Base-by-base conservation (phyloP, 1,140 invertebrate species). In the Marisa cornuarietis region DNA sequence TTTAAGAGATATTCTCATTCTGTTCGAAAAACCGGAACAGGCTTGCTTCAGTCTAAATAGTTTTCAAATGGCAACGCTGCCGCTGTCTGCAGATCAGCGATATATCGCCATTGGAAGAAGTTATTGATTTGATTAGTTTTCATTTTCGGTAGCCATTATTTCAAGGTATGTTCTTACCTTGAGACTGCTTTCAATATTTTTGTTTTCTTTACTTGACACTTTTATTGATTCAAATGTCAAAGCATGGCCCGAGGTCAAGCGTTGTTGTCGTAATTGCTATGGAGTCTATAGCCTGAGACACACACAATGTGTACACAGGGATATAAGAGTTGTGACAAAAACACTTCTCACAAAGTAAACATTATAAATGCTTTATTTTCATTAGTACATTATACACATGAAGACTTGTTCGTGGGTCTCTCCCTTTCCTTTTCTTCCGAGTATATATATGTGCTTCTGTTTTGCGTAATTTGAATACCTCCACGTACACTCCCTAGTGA, bases 251-350 rank as follows among this genome's bases (percentile, higher is more conserved):
- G 22, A 20, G 66, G n/a, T 76, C 52, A 42, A 31, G 49, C 18
- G 66, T 81, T 82, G 85, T 85, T 85, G 82, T 79, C 81, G 84
- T 84, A 85, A 85, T 85, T 84, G 79, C 85, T 82, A 85, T 84
- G 85, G 85, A 80, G 82, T 42, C 79, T n/a, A 52, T 62, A 62
- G 20, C 13, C 24, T 49, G 5, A 49, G 24, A 7, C 26, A 31
- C 6, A 14, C 18, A 8, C 69, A 6, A 42, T 68, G 22, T 71
- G 9, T 31, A 61, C 68, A n/a, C 42, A 31, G 31, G 31, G n/a
- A 54, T 42, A 66, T 78, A 42, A 75, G 10, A 71, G 49, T 62
- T n/a, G 24, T 13, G 26, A 51, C 11, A 42, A 65, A 51, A 66
- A 9, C 26, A 49, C 61, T 52, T 26, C 62, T 72, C 42, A 20